Percentiles rank a stretch among this genome's conserved stretches.
These are phyloP conservation scores for Centropristis striata DNA, from an alignment of 2,113 vertebrate species.

Conservation along the genomic window DNA sequence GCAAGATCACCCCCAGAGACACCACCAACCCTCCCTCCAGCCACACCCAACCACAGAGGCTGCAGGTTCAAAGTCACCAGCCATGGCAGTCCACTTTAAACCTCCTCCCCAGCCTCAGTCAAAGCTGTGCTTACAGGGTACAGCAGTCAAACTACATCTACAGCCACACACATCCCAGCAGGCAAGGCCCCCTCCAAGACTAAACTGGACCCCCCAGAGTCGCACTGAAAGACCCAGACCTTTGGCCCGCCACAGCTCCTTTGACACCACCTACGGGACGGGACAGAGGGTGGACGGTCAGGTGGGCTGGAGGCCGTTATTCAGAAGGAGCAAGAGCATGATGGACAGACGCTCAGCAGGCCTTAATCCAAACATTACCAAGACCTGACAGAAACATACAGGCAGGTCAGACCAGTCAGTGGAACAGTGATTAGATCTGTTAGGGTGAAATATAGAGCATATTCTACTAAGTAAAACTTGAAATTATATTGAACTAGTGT, in stretches of 20 bases:
- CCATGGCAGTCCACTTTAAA: background rate
- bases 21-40: background rate
- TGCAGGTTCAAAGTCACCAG: background rate
- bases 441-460: background rate
- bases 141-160: background rate
- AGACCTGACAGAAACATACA: background rate
- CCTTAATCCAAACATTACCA: slow-evolving; percentile 2
- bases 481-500: no score
- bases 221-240: slow-evolving; percentile 11
- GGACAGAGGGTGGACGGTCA: slow-evolving; percentile 12
- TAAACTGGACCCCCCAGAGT: slow-evolving; percentile 53
- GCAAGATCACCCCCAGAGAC: slow-evolving; percentile 8
- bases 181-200: background rate
- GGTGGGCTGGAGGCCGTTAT: slow-evolving; percentile 15
- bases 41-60: background rate
- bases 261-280: slow-evolving; percentile 8
- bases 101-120: slow-evolving; percentile 8
- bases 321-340: slow-evolving; percentile 58
- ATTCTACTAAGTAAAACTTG: no score
- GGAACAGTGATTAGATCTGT: no score
- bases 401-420: no score
- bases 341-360: slow-evolving; percentile 14
- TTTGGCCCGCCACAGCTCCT: slow-evolving; percentile 18
- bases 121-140: background rate
- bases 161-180: slow-evolving; percentile 33